Conservation (phyloP, 2,797 vertebrate species). For the Anisognathus igniventris region DNA sequence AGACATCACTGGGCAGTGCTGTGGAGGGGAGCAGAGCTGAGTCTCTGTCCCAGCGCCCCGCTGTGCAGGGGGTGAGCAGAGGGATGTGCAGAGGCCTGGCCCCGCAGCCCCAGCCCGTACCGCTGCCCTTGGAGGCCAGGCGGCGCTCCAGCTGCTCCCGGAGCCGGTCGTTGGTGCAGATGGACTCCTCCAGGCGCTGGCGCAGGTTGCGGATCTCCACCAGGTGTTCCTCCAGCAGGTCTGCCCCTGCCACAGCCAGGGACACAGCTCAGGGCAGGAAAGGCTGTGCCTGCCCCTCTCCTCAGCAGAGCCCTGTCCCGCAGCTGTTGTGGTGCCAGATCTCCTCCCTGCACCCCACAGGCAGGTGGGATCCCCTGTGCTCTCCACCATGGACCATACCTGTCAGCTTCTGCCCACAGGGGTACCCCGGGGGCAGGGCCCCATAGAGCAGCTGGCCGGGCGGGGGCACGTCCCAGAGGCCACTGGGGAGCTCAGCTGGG, state of each 20-base stretch:
- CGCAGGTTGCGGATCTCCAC: conserved; percentile 85
- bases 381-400: conserved; percentile 61
- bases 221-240: conserved; percentile 87
- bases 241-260: conserved; percentile 70
- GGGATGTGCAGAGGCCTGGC: background rate
- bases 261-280: background rate
- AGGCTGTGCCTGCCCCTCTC: background rate
- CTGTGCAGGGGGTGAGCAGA: rapidly evolving
- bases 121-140: conserved; percentile 72
- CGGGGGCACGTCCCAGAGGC: conserved; percentile 69
- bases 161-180: conserved; percentile 87
- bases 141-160: conserved; percentile 83
- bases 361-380: background rate
- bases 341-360: background rate
- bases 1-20: conserved; percentile 80
- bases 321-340: rapidly evolving
- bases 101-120: conserved; percentile 31
- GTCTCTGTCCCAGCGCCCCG: rapidly evolving
- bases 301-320: rapidly evolving
- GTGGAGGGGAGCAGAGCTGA: background rate
- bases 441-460: conserved; percentile 38
- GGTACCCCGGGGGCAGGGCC: conserved; percentile 73
- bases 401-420: conserved; percentile 78
- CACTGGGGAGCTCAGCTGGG: conserved; percentile 19
- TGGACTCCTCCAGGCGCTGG: conserved; percentile 88